Base-by-base conservation (phyloP, 2,113 vertebrate genomes). In the Coptodon bakossiorum region DNA sequence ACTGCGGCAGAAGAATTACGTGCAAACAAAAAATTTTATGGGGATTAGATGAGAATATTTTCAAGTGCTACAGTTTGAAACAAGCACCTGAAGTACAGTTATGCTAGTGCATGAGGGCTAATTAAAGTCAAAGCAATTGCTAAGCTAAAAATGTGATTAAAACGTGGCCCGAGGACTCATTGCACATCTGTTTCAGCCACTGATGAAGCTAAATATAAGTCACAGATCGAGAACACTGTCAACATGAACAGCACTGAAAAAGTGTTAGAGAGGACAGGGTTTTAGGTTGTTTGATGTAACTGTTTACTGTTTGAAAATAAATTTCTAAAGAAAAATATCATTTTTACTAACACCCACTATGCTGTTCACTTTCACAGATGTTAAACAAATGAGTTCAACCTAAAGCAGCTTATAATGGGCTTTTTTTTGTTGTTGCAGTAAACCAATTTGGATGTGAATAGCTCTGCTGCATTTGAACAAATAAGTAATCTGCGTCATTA, bases 101-200 rank as follows among this genome's bases (percentile, higher is more conserved):
- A 56, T 81, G 79, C 53, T 63, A 29, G 87, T 52, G 61, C 17
- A 38, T 40, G 5, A 36, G 54, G 80, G 88, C 81, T 87, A 86
- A 93, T 91, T 86, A 86, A 43, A 89, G 80, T 90, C 66, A 82
- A 90, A 63, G 68, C 40, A 54, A 91, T 89, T 91, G 80, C 61
- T 68, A 80, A 80, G 86, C 81, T 2, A 90, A 83, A 86, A 87
- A 85, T 56, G 45, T 59, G 79, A 93, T 85, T 86, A 59, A 90
- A 85, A 80, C 17, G 22, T 34, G 43, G 76, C 52, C 22, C 12
- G 19, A 50, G 5, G 38, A 73, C 40, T 86, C 31, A 56, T 84
- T 45, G 27, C 7, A 57, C 31, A 85, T 90, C 81, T 86, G 31
- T 57, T 87, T 73, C 43, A 63, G 52, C 19, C 36, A 31, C 22